Evolutionary conservation across 1,140 invertebrate genomes (phyloP).

Genomic region (Drosophila watanabei): DNA sequence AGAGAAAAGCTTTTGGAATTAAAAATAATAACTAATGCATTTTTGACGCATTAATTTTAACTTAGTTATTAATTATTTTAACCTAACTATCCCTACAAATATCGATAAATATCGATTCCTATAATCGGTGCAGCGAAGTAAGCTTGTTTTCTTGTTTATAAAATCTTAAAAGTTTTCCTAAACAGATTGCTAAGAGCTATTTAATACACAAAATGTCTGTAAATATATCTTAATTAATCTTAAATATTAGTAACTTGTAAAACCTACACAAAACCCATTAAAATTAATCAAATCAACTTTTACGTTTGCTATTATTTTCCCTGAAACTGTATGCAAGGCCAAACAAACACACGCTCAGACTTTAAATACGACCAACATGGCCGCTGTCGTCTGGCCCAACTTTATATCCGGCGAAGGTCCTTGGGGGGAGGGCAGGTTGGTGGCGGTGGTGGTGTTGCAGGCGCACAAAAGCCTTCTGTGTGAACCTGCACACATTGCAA

Average conservation of each 20-base stretch:
- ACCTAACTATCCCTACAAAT: too few species aligned
- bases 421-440: neutral
- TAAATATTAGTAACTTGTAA: neutral
- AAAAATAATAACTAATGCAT: too few species aligned
- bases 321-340: conserved; percentile 14
- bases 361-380: conserved; percentile 78
- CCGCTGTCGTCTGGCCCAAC: conserved; percentile 62
- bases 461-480: conserved; percentile 51
- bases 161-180: neutral
- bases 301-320: conserved; percentile 20
- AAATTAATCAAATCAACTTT: neutral
- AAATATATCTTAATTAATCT: neutral
- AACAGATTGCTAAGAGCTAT: neutral
- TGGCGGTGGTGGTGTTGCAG: conserved; percentile 6
- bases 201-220: too few species aligned
- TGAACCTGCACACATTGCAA: conserved; percentile 78
- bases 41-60: too few species aligned
- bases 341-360: conserved; percentile 26
- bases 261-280: neutral
- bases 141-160: neutral
- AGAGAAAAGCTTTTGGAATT: too few species aligned
- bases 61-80: too few species aligned
- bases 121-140: too few species aligned
- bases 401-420: conserved; percentile 68
- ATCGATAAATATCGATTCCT: neutral